Conservation (phyloP, 1,140 invertebrate genomes). For the Leptonema lineaticorne region DNA sequence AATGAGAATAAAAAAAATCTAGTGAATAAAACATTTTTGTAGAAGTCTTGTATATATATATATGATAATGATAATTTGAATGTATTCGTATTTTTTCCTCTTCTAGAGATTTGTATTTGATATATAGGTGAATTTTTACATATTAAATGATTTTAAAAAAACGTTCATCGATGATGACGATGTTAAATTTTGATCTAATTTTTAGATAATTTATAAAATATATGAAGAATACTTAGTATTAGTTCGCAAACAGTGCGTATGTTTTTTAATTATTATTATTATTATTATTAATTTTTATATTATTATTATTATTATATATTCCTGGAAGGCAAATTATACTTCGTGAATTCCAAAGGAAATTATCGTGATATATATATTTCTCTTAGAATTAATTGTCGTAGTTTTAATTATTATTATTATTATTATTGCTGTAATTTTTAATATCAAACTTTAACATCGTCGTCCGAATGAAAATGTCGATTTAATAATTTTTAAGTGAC, state of each 20-base stretch:
- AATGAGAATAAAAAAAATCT: too few relatives aligned
- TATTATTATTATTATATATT: too few relatives aligned
- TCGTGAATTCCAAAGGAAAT: slow-evolving; percentile 18
- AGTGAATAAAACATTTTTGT: slow-evolving; percentile 24
- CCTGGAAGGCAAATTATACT: slow-evolving; percentile 13
- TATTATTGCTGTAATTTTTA: background rate
- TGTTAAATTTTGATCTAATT: slow-evolving; percentile 29
- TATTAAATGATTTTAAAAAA: slow-evolving; percentile 29
- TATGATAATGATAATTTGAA: slow-evolving; percentile 39
- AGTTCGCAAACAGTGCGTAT: background rate
- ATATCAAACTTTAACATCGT: slow-evolving; percentile 9
- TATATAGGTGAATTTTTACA: slow-evolving; percentile 38
- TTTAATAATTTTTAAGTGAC: slow-evolving; percentile 24
- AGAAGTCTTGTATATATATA: slow-evolving; percentile 40
- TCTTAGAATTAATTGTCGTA: too few relatives aligned
- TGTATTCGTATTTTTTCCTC: slow-evolving; percentile 40
- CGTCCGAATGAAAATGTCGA: slow-evolving; percentile 1
- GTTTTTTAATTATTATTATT: background rate
- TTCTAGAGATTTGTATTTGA: slow-evolving; percentile 40
- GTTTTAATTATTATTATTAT: background rate
- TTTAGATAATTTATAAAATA: slow-evolving; percentile 2
- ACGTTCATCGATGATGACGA: slow-evolving; percentile 31
- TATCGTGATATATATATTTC: slow-evolving; percentile 10
- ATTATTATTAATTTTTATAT: background rate
- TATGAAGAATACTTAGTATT: background rate